A percentile compares a stretch with the other conserved stretches of the same genome.
These are phyloP conservation scores for rat (Rattus norvegicus) DNA, from an alignment of 2,113 vertebrate genomes.

Conservation along the genomic window DNA sequence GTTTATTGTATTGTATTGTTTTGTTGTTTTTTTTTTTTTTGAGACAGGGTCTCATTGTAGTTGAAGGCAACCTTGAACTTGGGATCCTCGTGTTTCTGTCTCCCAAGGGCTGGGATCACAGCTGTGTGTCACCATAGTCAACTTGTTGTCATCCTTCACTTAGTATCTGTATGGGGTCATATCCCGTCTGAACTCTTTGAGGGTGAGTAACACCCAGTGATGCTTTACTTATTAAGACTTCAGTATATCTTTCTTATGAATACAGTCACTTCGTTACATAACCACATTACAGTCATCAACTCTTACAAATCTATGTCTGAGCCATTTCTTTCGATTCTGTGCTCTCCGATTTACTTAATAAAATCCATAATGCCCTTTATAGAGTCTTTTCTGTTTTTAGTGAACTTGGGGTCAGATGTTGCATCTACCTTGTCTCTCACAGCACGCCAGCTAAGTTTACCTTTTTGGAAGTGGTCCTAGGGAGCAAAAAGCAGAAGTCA, in stretches of 20 bases:
- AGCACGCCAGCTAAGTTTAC: background rate
- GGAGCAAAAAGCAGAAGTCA: background rate
- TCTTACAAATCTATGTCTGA: background rate
- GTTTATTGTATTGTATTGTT: background rate
- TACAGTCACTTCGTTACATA: background rate
- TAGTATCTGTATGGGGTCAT: background rate
- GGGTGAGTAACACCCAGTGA: background rate
- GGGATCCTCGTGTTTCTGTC: background rate
- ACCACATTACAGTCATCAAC: background rate
- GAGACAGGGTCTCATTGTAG: background rate
- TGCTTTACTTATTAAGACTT: background rate
- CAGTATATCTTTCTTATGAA: background rate
- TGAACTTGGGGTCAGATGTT: background rate
- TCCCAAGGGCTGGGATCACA: background rate
- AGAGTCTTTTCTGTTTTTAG: background rate
- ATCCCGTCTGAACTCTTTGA: background rate
- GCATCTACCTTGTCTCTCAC: background rate
- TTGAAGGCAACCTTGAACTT: background rate
- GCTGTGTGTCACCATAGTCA: background rate
- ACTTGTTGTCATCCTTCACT: background rate
- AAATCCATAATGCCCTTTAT: background rate
- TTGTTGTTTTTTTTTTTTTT: background rate
- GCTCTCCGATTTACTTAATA: background rate
- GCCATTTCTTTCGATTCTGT: background rate
- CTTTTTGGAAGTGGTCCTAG: background rate